Evolutionary conservation across 2,888 invertebrate genomes (phyloP).

Genomic region (Syrista parreyssii): DNA sequence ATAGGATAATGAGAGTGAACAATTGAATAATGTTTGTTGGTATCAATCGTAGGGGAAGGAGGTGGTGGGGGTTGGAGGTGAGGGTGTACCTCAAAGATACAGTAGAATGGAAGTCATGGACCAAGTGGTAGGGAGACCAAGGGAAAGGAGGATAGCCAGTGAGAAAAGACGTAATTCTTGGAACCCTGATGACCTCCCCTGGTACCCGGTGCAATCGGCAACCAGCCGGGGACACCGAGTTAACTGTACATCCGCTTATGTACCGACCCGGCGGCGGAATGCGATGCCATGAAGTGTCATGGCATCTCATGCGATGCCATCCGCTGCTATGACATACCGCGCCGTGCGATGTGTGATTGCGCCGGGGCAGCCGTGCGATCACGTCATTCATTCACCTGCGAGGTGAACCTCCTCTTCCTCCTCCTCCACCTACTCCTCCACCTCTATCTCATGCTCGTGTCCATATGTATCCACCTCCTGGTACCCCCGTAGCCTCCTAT

Average conservation of each 20-base stretch:
- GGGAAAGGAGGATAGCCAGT: constrained; percentile 13
- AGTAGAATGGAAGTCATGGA: neutral
- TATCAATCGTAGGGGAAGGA: constrained; percentile 13
- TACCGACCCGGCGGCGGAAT: constrained; percentile 47
- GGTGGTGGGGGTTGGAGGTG: constrained; percentile 5
- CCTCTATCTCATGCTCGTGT: neutral
- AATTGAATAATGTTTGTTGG: neutral
- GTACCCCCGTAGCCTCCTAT: neutral
- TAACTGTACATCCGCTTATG: constrained; percentile 62
- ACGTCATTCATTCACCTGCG: constrained; percentile 53
- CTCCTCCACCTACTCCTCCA: neutral
- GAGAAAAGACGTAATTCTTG: constrained; percentile 42
- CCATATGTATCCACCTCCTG: neutral
- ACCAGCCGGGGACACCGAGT: constrained; percentile 44
- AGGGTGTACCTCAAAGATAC: neutral
- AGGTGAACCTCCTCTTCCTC: neutral
- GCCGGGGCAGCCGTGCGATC: constrained; percentile 29
- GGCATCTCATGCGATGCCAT: constrained; percentile 4
- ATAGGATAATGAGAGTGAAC: neutral
- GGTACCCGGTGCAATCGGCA: constrained; percentile 40
- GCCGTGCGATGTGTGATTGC: constrained; percentile 40
- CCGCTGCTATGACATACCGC: constrained; percentile 34
- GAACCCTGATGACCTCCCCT: constrained; percentile 56
- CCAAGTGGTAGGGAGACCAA: constrained; percentile 1
- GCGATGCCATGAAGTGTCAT: constrained; percentile 37